These are phyloP conservation scores for Lepidocolaptes lacrymiger DNA, from an alignment of 2,797 vertebrate species.

Conservation along the genomic window DNA sequence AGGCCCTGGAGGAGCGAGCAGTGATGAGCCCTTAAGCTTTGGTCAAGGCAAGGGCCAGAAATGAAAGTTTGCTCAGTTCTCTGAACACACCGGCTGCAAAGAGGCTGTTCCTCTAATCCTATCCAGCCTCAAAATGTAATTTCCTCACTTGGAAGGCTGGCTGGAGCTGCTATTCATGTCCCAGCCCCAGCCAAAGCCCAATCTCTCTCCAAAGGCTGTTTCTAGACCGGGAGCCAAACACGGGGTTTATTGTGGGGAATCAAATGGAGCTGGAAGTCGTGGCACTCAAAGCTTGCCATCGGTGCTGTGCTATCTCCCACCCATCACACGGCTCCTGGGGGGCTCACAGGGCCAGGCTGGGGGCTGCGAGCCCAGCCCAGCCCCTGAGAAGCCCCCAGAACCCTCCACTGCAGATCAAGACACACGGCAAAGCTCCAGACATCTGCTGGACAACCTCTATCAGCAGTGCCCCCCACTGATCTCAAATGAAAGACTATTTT, in stretches of 20 bases:
- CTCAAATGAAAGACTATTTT: neutral
- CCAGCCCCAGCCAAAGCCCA: neutral
- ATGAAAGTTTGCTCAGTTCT: neutral
- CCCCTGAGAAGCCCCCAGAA: neutral
- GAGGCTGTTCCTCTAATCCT: neutral
- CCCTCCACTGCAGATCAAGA: neutral
- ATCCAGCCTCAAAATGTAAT: neutral
- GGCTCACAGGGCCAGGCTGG: neutral
- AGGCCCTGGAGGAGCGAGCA: neutral
- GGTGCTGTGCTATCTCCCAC: neutral
- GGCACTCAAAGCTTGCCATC: neutral
- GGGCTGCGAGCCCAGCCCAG: neutral
- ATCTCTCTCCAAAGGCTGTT: neutral
- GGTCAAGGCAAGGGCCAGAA: neutral
- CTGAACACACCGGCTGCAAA: neutral
- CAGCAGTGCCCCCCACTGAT: neutral
- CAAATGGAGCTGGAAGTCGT: neutral
- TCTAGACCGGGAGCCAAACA: conserved; percentile 16
- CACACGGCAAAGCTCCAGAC: neutral
- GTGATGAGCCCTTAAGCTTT: neutral
- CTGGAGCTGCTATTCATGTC: neutral
- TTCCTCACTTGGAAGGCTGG: conserved; percentile 17
- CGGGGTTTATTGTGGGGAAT: neutral
- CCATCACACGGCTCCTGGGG: neutral
- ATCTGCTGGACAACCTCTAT: neutral